phyloP scores from a whole-genome alignment of 2,888 invertebrate genomes.

The Orthonevra nobilis region DNA sequence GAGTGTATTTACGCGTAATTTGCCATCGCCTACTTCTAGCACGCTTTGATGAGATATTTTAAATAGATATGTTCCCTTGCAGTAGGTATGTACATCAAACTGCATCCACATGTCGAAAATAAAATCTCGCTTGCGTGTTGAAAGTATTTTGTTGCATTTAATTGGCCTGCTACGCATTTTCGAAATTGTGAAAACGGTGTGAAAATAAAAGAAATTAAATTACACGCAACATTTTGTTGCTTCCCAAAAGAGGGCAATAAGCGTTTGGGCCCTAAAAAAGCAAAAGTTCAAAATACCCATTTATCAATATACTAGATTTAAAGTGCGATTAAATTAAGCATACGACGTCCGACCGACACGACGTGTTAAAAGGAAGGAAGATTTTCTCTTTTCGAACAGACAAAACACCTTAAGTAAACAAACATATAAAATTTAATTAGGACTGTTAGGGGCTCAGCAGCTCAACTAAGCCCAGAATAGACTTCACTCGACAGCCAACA shows the following conservation, averaged over 20 bases:
- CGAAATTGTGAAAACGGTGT: neutral
- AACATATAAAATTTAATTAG: conserved; percentile 52
- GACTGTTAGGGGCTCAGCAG: conserved; percentile 36
- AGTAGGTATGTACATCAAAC: conserved; percentile 3
- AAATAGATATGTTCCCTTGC: neutral
- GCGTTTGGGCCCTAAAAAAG: neutral
- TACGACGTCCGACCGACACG: no score
- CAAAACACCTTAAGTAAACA: conserved; percentile 32
- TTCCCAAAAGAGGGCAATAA: neutral
- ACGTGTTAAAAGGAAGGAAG: conserved; percentile 33
- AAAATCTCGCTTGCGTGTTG: conserved; percentile 9
- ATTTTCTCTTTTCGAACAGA: conserved; percentile 13
- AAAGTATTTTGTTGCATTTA: conserved; percentile 30
- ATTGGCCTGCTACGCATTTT: conserved; percentile 13
- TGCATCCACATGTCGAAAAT: neutral
- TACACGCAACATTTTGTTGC: conserved; percentile 44
- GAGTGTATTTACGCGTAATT: neutral
- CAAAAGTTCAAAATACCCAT: conserved; percentile 55
- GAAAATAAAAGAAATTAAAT: conserved; percentile 18
- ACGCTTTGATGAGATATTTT: conserved; percentile 29
- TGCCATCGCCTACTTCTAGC: conserved; percentile 21
- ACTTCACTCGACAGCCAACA: neutral
- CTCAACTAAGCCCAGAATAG: conserved; percentile 8
- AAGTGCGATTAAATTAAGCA: conserved; percentile 47
- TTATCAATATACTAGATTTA: conserved; percentile 50